These are phyloP conservation scores for Sogatella furcifera DNA, from an alignment of 1,140 invertebrate species.

Conservation along the genomic window DNA sequence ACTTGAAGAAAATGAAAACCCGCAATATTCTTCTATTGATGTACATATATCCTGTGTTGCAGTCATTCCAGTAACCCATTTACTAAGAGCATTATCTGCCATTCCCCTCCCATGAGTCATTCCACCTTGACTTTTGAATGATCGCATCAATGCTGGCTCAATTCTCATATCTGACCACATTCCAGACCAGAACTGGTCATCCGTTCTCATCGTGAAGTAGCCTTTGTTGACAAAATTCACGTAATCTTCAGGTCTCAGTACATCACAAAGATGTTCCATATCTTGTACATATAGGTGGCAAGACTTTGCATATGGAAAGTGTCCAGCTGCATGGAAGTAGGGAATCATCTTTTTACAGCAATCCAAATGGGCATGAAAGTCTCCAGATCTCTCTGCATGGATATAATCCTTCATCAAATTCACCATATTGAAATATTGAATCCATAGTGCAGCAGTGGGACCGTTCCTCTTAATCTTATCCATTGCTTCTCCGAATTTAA, in stretches of 20 bases:
- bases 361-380: conserved; percentile 25
- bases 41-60: conserved; percentile 21
- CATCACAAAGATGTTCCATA: conserved; percentile 25
- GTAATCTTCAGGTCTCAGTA: conserved; percentile 26
- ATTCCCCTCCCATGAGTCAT: conserved; percentile 29
- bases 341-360: conserved; percentile 26
- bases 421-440: conserved; percentile 32
- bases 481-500: background rate
- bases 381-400: conserved; percentile 21
- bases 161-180: conserved; percentile 32
- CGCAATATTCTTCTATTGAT: conserved; percentile 27
- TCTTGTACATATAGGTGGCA: conserved; percentile 31
- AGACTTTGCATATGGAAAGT: conserved; percentile 30
- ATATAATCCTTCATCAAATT: background rate
- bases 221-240: conserved; percentile 29
- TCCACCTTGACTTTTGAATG: conserved; percentile 33
- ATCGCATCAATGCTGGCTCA: conserved; percentile 32
- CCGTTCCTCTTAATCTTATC: conserved; percentile 17
- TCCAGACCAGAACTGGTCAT: conserved; percentile 34
- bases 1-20: conserved; percentile 26
- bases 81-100: conserved; percentile 29
- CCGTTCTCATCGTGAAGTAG: conserved; percentile 31
- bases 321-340: conserved; percentile 29
- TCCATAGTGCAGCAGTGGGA: conserved; percentile 30
- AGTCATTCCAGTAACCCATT: conserved; percentile 29